phyloP scores from a whole-genome alignment of 2,797 vertebrate species.

The Cottoperca gobio region DNA sequence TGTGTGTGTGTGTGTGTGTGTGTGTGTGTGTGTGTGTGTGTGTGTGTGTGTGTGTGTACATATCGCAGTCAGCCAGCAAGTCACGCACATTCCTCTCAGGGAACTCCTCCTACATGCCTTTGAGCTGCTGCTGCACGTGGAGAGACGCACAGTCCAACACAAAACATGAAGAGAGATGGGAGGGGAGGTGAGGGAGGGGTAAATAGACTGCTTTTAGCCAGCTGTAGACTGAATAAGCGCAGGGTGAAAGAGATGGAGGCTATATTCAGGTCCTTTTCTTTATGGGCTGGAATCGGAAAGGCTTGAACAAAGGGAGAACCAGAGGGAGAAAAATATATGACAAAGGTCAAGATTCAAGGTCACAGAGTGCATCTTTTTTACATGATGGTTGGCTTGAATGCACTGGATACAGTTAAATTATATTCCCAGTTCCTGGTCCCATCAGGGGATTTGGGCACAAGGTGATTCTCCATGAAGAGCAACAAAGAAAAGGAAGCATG shows the following conservation, averaged over 20 bases:
- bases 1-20: neutral
- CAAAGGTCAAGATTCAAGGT: conserved; percentile 64
- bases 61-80: conserved; percentile 67
- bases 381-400: conserved; percentile 16
- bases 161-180: conserved; percentile 69
- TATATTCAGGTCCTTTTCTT: conserved; percentile 64
- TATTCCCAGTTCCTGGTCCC: conserved; percentile 6
- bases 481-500: conserved; percentile 42
- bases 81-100: conserved; percentile 80
- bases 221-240: conserved; percentile 72
- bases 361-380: conserved; percentile 32
- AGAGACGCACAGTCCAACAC: conserved; percentile 75
- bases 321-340: conserved; percentile 43
- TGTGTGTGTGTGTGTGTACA: conserved; percentile 10
- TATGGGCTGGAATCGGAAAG: conserved; percentile 44
- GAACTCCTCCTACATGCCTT: conserved; percentile 83
- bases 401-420: conserved; percentile 19
- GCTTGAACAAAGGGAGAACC: conserved; percentile 43
- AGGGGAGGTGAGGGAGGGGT: conserved; percentile 1
- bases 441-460: conserved; percentile 68
- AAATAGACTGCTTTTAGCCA: conserved; percentile 72
- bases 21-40: neutral
- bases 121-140: conserved; percentile 81
- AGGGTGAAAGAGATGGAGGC: conserved; percentile 51
- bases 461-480: conserved; percentile 56